phyloP scores from a whole-genome alignment of 1,140 invertebrate genomes.

The Cotesia typhae region DNA sequence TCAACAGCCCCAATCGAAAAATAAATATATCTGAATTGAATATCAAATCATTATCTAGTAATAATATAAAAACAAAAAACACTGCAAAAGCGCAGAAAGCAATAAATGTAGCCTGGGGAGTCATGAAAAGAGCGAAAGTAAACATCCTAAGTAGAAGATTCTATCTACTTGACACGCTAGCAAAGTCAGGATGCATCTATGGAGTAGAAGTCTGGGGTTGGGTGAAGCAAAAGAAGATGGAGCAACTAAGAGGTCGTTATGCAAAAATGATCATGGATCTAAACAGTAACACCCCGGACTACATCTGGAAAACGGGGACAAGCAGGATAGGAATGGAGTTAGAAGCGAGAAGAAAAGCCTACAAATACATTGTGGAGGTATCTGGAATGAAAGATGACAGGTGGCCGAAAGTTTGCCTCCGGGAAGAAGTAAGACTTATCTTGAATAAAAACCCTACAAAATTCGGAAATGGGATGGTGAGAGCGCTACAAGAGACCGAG shows the following conservation, averaged over 20 bases:
- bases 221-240: background rate
- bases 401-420: slow-evolving; percentile 12
- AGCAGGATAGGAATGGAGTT: slow-evolving; percentile 10
- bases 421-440: no score
- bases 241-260: background rate
- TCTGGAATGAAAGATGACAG: slow-evolving; percentile 12
- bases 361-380: slow-evolving; percentile 17
- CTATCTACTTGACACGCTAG: background rate
- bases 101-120: slow-evolving; percentile 1
- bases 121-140: slow-evolving; percentile 3
- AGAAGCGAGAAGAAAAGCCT: slow-evolving; percentile 23
- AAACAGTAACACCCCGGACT: background rate
- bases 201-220: background rate
- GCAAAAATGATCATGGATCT: slow-evolving; percentile 26
- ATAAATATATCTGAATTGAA: no score
- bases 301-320: slow-evolving; percentile 15
- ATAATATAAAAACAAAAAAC: no score
- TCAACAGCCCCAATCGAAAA: no score
- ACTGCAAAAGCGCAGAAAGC: background rate
- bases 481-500: no score
- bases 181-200: background rate
- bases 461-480: no score
- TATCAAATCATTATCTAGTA: no score
- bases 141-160: background rate
- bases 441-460: no score